Evolutionary conservation across 1,140 invertebrate genomes (phyloP), one percentile per base, ranked within the genome.

Genomic region (Trissolcus basalis): DNA sequence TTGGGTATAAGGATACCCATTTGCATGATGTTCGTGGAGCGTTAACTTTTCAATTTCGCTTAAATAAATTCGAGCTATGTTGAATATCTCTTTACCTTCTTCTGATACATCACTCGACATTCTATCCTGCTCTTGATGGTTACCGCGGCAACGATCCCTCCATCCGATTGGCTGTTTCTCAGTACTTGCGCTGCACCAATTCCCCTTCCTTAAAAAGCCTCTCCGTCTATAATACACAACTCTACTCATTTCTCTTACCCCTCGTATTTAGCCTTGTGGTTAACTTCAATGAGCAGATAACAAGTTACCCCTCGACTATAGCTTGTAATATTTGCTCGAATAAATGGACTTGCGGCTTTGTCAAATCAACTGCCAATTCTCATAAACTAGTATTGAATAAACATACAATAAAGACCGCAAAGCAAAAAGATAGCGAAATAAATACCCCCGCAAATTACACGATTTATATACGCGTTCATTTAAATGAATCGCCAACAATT

Each of bases 281-380:
- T 88, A 88, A 84, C 87, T 88, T 88, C 87, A 88, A 88, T 87
- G 85, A 88, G 85, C 85, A 83, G 85, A 87, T 88, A 88, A 87
- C 87, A 86, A 88, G 86, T 84, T 85, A 80, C 82, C 84, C 83
- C 81, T 83, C 83, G 73, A 85, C 78, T 81, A 77, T 70, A 68
- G 77, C 82, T 81, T 87, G 84, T 87, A 86, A 86, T 87, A 87
- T 86, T 86, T 80, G 79, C 81, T 85, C 81, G 80, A 81, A 84
- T 85, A 86, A 87, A 87, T 86, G 85, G 86, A 86, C 83, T 79
- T 80, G 80, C 65, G 81, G 83, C 86, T 88, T 88, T 88, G 85
- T 87, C 84, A 87, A 87, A 88, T 88, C 86, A 87, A 86, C 85
- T 74, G 80, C 79, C 84, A 81, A 77, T 88, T 86, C 85, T 88